Evolutionary conservation across 2,797 vertebrate species (phyloP), one percentile per base, ranked within the genome.

Genomic region (Taeniopygia guttata): DNA sequence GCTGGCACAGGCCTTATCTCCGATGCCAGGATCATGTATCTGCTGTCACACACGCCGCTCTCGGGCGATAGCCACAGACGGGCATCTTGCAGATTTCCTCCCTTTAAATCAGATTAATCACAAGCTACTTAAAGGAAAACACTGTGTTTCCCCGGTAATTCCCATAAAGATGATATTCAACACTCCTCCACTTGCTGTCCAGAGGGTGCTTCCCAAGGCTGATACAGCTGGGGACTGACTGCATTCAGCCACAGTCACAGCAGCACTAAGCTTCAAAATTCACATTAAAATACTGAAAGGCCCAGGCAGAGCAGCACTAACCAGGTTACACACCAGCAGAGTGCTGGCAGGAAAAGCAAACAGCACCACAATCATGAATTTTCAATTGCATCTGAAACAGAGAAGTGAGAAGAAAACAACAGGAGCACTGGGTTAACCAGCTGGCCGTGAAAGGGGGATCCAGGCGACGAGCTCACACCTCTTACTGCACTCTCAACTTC

Each of bases 71-170:
- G 93, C 87, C 2, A 0, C 91, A 30, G 68, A 75, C 66, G 55
- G 90, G 83, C 87, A 86, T 52, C 74, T 27, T 19, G 66, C 66
- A 86, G 88, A 88, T 86, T 78, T 56, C 91, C 88, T 87, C 3
- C 5, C 77, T 88, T 84, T 73, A 69, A 93, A 94, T 79, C 76
- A 73, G 85, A 89, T 91, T 93, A 94, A 94, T 80, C 83, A 76
- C 66, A 63, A 95, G 88, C 91, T 82, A 75, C 91, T 95, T 93
- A 91, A 86, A 90, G 76, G 83, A 84, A 95, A 93, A 69, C 85
- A 62, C 74, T 56, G 59, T 36, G 58, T 93, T 85, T 59, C 75
- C 72, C 56, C 26, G 6, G 54, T 72, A 91, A 84, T 86, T 64
- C 80, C 82, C 79, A 52, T 22, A 13, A 81, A 74, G 76, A 46